Percentiles rank a stretch among this genome's conserved stretches.
These are phyloP conservation scores for Cinclus cinclus DNA, from an alignment of 2,113 vertebrate genomes.

Conservation along the genomic window DNA sequence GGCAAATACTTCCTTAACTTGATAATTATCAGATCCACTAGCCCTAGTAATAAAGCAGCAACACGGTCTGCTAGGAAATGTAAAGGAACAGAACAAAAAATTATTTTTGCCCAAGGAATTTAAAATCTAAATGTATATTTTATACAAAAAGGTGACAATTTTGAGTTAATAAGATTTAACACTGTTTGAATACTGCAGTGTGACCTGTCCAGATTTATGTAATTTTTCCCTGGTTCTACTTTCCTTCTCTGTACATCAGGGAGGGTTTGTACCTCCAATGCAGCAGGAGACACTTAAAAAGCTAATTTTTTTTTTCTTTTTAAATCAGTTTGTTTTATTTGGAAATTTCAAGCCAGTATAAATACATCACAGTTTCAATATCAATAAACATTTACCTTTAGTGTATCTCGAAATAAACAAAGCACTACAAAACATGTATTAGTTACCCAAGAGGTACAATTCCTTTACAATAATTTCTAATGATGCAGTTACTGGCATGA, in stretches of 20 bases:
- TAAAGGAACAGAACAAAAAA: not conserved
- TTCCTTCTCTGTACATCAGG: not conserved
- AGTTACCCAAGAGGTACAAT: not conserved
- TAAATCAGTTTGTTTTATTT: not conserved
- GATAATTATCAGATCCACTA: not conserved
- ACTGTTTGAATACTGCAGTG: not conserved
- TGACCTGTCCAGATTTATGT: not conserved
- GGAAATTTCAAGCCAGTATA: not conserved
- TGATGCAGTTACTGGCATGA: slow-evolving; percentile 51
- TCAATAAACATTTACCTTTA: not conserved
- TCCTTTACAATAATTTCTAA: slow-evolving; percentile 20
- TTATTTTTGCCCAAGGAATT: not conserved
- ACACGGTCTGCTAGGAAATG: not conserved
- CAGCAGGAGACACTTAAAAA: not conserved
- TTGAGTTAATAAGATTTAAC: not conserved
- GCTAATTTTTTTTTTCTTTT: not conserved
- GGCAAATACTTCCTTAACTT: not conserved
- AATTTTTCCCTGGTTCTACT: not conserved
- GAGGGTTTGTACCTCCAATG: not conserved
- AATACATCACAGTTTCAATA: not conserved
- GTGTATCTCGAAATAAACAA: not conserved
- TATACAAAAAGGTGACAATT: not conserved
- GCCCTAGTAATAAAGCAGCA: not conserved
- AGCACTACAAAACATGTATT: not conserved
- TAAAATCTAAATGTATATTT: not conserved